These are phyloP conservation scores for Triplophysa siluroides DNA, from an alignment of 2,113 vertebrate genomes.

Conservation along the genomic window DNA sequence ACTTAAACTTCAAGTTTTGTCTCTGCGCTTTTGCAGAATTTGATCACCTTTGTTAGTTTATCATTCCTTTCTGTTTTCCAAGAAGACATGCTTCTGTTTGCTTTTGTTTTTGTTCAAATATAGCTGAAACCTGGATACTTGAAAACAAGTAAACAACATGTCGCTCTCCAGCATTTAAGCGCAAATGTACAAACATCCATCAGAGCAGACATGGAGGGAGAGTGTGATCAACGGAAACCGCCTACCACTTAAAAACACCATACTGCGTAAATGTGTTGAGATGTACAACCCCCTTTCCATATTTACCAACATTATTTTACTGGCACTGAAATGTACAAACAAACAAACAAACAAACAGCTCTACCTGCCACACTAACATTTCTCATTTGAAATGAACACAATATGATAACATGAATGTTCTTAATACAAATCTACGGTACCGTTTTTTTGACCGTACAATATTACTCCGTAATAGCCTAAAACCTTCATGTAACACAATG, in stretches of 20 bases:
- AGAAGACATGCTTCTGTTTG: conserved; percentile 19
- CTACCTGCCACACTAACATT: background rate
- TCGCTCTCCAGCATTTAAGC: conserved; percentile 12
- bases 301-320: background rate
- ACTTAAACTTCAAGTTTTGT: background rate
- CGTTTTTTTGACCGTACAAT: too few relatives aligned
- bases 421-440: too few relatives aligned
- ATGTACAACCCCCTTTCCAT: conserved; percentile 30
- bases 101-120: conserved; percentile 1
- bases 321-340: conserved; percentile 20
- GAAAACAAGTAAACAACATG: conserved; percentile 43
- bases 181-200: background rate
- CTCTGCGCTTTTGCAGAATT: background rate
- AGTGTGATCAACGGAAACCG: conserved; percentile 31
- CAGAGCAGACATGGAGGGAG: background rate
- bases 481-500: too few relatives aligned
- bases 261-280: conserved; percentile 1
- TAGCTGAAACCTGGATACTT: conserved; percentile 19
- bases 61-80: background rate
- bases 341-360: background rate
- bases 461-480: too few relatives aligned
- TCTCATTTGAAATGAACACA: background rate
- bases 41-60: background rate
- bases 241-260: background rate
- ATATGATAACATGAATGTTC: background rate